Evolutionary conservation across 2,113 vertebrate species (phyloP).

Genomic region (Platysteira castanea): DNA sequence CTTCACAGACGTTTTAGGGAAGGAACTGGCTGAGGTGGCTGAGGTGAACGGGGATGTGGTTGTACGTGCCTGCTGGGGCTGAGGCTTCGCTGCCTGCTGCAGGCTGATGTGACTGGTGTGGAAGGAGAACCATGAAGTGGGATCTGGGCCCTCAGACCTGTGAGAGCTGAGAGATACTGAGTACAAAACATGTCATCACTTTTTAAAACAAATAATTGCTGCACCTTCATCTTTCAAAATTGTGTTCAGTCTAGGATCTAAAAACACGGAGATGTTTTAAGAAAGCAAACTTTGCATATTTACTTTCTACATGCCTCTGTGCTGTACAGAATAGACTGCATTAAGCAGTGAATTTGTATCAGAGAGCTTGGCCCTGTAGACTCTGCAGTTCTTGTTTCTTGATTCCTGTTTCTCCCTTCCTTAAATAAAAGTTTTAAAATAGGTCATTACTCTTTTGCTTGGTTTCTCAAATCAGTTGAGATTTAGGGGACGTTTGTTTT

Average conservation of each 20-base stretch:
- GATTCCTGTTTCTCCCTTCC: neutral
- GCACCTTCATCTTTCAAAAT: neutral
- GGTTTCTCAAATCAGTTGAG: neutral
- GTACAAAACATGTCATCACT: neutral
- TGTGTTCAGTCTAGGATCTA: neutral
- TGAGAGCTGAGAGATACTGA: neutral
- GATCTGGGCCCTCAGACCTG: neutral
- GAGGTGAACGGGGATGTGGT: neutral
- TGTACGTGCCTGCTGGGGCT: neutral
- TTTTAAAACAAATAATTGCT: neutral
- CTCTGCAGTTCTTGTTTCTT: neutral
- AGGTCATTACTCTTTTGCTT: neutral
- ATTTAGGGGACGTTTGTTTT: neutral
- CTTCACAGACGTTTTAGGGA: constrained; percentile 1
- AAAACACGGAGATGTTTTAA: neutral
- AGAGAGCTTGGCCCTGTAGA: neutral
- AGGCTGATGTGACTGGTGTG: neutral
- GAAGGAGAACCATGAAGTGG: neutral
- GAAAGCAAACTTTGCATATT: neutral
- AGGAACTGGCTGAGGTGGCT: neutral
- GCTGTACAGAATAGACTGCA: neutral
- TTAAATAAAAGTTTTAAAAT: constrained; percentile 14
- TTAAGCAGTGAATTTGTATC: neutral
- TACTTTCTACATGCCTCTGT: neutral
- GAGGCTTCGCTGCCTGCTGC: neutral